Evolutionary conservation across 2,797 vertebrate genomes (phyloP).

Genomic region (Enteromius argenteus): DNA sequence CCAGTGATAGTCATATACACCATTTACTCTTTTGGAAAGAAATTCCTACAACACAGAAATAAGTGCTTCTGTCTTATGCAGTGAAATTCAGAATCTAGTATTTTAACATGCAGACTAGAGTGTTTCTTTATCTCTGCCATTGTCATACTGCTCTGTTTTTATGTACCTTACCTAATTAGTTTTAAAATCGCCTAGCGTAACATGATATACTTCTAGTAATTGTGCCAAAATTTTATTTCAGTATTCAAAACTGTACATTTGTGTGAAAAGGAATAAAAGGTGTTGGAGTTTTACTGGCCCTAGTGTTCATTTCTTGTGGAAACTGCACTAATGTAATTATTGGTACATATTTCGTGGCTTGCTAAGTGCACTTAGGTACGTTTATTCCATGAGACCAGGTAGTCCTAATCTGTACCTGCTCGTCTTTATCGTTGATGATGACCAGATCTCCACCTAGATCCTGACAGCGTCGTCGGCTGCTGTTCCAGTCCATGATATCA

Average conservation of each 20-base stretch:
- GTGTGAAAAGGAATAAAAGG: no score
- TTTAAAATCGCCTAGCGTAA: no score
- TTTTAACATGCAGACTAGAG: not conserved
- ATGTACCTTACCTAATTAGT: no score
- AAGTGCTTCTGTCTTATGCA: not conserved
- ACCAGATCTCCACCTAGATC: slow-evolving; percentile 53
- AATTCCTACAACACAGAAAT: slow-evolving; percentile 19
- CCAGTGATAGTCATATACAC: not conserved
- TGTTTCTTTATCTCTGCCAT: not conserved
- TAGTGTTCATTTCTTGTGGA: no score
- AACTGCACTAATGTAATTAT: no score
- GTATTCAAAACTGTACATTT: no score
- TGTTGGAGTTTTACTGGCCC: no score
- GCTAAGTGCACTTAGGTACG: no score
- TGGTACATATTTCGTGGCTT: no score
- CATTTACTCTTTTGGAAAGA: not conserved
- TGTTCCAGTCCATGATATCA: slow-evolving; percentile 32
- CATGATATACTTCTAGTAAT: no score
- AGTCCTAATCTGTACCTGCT: slow-evolving; percentile 42
- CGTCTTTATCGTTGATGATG: slow-evolving; percentile 42
- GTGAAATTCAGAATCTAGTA: not conserved
- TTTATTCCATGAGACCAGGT: no score
- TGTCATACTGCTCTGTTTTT: not conserved
- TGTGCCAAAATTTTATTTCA: no score
- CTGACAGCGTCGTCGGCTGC: slow-evolving; percentile 41